These are phyloP conservation scores for Eugnorisma glareosa DNA, from an alignment of 2,888 invertebrate species.

Conservation along the genomic window DNA sequence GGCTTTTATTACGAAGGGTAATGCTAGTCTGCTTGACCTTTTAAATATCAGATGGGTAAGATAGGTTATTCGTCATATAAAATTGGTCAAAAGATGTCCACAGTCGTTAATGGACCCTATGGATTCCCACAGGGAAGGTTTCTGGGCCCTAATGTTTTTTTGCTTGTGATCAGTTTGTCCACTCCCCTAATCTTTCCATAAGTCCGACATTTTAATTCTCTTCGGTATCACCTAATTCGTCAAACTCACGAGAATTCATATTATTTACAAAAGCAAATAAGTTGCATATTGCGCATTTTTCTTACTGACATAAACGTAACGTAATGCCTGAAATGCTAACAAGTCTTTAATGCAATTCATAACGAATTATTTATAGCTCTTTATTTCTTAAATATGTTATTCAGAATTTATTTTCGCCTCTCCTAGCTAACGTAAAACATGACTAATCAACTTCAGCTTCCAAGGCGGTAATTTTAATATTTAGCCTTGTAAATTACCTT, in stretches of 20 bases:
- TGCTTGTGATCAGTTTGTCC: background rate
- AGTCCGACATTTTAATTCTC: background rate
- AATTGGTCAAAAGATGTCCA: background rate
- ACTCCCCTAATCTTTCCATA: background rate
- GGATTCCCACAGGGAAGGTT: background rate
- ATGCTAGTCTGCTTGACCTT: constrained; percentile 13
- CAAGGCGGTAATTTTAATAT: background rate
- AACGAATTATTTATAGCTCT: background rate
- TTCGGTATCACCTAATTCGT: background rate
- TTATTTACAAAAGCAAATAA: background rate
- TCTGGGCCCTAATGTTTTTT: background rate
- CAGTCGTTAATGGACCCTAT: too few species aligned
- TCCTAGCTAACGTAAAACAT: background rate
- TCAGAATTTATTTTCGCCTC: too few species aligned
- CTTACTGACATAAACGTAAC: background rate
- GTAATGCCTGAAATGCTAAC: background rate
- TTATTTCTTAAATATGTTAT: background rate
- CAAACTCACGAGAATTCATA: background rate
- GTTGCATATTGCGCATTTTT: background rate
- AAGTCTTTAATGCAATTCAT: constrained; percentile 2
- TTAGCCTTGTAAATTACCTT: constrained; percentile 31
- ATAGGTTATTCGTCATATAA: background rate
- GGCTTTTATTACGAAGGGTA: constrained; percentile 32
- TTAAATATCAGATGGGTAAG: background rate
- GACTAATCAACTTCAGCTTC: background rate